Evolutionary conservation across 2,797 vertebrate genomes (phyloP).

Genomic region (Hemitrygon akajei): DNA sequence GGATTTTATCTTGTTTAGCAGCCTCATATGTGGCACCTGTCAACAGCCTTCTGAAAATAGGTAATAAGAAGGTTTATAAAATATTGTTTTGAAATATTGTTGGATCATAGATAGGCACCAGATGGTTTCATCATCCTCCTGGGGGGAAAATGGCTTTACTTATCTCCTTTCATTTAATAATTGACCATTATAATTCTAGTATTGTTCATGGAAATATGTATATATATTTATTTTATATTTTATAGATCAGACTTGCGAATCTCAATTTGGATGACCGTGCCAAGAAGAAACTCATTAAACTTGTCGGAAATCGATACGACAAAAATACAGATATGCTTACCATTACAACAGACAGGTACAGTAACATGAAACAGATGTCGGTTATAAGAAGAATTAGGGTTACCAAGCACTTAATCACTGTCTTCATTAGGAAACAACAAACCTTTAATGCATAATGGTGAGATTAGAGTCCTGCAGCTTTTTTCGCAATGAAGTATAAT

Average conservation of each 20-base stretch:
- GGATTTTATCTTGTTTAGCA: too few relatives aligned
- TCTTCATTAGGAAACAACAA: not conserved
- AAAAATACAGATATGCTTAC: slow-evolving; percentile 69
- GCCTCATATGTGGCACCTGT: too few relatives aligned
- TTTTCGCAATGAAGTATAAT: not conserved
- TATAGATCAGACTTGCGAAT: slow-evolving; percentile 80
- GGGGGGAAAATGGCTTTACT: not conserved
- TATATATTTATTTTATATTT: slow-evolving; percentile 39
- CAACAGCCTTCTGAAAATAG: too few relatives aligned
- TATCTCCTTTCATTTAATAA: not conserved
- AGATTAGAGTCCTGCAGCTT: not conserved
- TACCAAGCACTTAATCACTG: not conserved
- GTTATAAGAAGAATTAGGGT: not conserved
- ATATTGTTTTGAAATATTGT: not conserved
- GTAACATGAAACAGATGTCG: not conserved
- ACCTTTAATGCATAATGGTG: not conserved
- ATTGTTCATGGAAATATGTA: not conserved
- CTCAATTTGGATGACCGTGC: slow-evolving; percentile 89
- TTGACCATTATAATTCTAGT: not conserved
- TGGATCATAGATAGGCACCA: not conserved
- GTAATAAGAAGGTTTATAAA: not conserved
- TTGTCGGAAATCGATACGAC: slow-evolving; percentile 74
- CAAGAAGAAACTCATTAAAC: slow-evolving; percentile 81
- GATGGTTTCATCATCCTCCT: not conserved
- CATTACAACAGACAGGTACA: slow-evolving; percentile 78